Conservation (phyloP, 2,113 vertebrate genomes). For the Perognathus longimembris region DNA sequence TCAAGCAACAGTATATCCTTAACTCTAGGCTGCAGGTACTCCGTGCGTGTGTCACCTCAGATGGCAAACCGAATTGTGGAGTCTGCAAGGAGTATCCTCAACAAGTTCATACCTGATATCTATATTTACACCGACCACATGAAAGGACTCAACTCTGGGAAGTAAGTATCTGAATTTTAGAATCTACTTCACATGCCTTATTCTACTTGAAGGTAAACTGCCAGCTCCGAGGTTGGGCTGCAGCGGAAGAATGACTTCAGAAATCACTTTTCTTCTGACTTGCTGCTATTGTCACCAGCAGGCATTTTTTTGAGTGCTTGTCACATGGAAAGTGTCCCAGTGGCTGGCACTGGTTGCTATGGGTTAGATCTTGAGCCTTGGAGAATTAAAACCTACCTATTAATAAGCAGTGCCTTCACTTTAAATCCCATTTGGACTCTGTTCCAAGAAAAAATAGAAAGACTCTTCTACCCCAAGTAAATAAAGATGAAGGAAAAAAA, state of each 20-base stretch:
- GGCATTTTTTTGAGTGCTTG: not conserved
- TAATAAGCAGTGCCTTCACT: not conserved
- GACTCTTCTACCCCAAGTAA: not conserved
- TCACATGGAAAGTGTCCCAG: not conserved
- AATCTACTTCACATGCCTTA: not conserved
- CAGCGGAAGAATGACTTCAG: constrained; percentile 17
- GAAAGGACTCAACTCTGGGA: constrained; percentile 95
- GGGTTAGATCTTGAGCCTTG: not conserved
- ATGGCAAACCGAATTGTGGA: constrained; percentile 98
- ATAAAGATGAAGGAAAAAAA: not conserved
- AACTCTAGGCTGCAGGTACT: constrained; percentile 88
- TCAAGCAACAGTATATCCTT: constrained; percentile 78
- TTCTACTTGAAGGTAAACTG: not conserved
- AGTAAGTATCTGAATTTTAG: constrained; percentile 88
- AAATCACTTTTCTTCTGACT: constrained; percentile 12
- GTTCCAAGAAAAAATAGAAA: constrained; percentile 33
- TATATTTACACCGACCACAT: constrained; percentile 98
- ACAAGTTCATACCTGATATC: constrained; percentile 96
- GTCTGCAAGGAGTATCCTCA: constrained; percentile 93
- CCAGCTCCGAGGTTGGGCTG: not conserved
- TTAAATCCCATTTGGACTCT: constrained; percentile 14
- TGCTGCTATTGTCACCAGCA: not conserved
- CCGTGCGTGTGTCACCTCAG: constrained; percentile 96
- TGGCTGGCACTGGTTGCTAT: not conserved
- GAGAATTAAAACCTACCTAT: constrained; percentile 18